These are phyloP conservation scores for Malachius bipustulatus DNA, from an alignment of 2,888 invertebrate genomes.

Conservation along the genomic window DNA sequence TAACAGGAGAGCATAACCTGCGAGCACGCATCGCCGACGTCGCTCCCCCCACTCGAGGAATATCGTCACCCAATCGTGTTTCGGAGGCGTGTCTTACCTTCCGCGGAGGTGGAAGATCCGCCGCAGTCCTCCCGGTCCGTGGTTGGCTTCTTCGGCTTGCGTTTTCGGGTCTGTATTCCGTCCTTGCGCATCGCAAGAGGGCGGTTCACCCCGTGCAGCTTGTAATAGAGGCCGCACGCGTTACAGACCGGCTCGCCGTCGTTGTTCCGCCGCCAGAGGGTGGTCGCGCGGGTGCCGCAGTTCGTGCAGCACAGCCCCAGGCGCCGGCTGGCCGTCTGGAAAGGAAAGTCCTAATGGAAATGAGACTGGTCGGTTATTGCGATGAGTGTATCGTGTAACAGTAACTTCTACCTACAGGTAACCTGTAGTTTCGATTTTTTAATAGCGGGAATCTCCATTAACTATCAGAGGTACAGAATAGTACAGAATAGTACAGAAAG, in stretches of 20 bases:
- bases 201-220: constrained; percentile 85
- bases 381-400: too few relatives aligned
- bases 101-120: constrained; percentile 33
- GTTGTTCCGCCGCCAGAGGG: constrained; percentile 94
- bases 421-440: too few relatives aligned
- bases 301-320: constrained; percentile 90
- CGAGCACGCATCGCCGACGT: constrained; percentile 15
- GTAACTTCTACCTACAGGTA: too few relatives aligned
- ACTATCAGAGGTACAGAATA: too few relatives aligned
- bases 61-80: too few relatives aligned
- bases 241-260: constrained; percentile 98
- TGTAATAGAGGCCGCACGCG: constrained; percentile 94
- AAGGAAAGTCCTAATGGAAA: constrained; percentile 31
- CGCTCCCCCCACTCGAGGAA: constrained; percentile 6
- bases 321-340: constrained; percentile 73
- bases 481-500: too few relatives aligned
- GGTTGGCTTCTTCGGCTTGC: constrained; percentile 78
- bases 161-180: constrained; percentile 90
- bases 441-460: too few relatives aligned
- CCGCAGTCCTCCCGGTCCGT: constrained; percentile 37
- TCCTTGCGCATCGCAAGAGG: constrained; percentile 94
- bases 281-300: constrained; percentile 94
- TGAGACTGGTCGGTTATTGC: too few relatives aligned
- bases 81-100: constrained; percentile 30
- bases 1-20: constrained; percentile 24